Conservation (phyloP, 2,113 vertebrate species). For the Nyctereutes procyonoides region DNA sequence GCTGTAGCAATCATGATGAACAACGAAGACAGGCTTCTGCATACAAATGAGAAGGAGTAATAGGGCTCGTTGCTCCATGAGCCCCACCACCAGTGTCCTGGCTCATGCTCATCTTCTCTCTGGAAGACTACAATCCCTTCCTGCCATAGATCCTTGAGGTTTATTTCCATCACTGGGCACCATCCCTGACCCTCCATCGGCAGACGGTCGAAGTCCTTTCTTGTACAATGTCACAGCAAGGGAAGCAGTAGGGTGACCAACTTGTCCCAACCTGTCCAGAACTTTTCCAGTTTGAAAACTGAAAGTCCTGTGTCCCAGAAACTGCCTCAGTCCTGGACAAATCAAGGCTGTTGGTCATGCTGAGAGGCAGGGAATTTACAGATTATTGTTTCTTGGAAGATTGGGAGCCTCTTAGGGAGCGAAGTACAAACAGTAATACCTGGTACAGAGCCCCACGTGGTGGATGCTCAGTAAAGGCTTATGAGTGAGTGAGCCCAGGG, state of each 20-base stretch:
- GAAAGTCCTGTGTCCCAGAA: not conserved
- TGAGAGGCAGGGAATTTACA: not conserved
- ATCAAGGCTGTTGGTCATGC: rapidly evolving
- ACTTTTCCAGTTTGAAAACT: not conserved
- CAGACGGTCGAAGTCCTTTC: not conserved
- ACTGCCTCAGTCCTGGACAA: not conserved
- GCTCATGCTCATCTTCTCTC: not conserved
- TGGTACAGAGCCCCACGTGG: not conserved
- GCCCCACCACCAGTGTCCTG: not conserved
- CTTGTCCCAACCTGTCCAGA: not conserved
- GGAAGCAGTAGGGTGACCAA: not conserved
- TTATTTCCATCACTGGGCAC: not conserved
- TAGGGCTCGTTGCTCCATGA: too few relatives aligned
- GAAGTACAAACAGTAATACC: not conserved
- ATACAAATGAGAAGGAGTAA: not conserved
- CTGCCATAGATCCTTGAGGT: not conserved
- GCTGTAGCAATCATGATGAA: not conserved
- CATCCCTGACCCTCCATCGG: not conserved
- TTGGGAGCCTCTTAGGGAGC: not conserved
- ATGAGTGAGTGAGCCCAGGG: not conserved
- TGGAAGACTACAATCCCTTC: not conserved
- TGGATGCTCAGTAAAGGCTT: not conserved
- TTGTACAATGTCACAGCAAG: not conserved
- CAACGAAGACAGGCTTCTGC: not conserved
- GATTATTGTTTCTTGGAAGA: not conserved